Evolutionary conservation across 1,140 invertebrate species (phyloP), one percentile per base, ranked within the genome.

Genomic region (Lucilia cuprina): DNA sequence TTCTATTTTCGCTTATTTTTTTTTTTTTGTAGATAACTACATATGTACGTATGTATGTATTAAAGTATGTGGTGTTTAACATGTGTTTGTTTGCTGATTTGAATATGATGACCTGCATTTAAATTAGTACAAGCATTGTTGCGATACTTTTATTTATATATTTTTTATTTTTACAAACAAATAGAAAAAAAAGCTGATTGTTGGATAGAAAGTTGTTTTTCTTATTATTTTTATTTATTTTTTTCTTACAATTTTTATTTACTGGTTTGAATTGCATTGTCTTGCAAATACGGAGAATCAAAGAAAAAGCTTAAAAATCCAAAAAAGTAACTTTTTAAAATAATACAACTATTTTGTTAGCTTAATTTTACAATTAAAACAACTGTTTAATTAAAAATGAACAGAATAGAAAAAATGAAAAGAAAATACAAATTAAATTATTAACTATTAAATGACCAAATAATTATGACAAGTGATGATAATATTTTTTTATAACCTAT

Each of bases 31-130:
- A 60, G 5, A 7, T 30, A 30, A 2, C 25, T 30, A 30, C 25
- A 30, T 1, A 30, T 3, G 3, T 30, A 30, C 25, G 3, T 1
- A 30, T 30, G 25, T 30, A 30, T 30, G 25, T 30, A 70, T 70
- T 70, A 12, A 21, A 70, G 21, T 3, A 7, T 70, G 65, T 70
- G 17, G 7, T 21, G 65, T 70, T 21, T 9, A 70, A 70, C 55
- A 60, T 70, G 17, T 70, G 65, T 70, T 21, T 70, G 65, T 12
- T 65, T n/a, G 19, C 65, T 70, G 65, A 60, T 60, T 60, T 60
- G 55, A 60, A 60, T 60, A 60, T 60, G 65, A 19, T 70, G 65
- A 70, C 65, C 65, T 70, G 65, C 65, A 70, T 70, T 70, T 70
- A 25, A 70, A 21, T 70, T 70, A 70, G 65, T 70, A 17, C n/a